phyloP scores from a whole-genome alignment of 2,888 invertebrate genomes.

The Theretra japonica region DNA sequence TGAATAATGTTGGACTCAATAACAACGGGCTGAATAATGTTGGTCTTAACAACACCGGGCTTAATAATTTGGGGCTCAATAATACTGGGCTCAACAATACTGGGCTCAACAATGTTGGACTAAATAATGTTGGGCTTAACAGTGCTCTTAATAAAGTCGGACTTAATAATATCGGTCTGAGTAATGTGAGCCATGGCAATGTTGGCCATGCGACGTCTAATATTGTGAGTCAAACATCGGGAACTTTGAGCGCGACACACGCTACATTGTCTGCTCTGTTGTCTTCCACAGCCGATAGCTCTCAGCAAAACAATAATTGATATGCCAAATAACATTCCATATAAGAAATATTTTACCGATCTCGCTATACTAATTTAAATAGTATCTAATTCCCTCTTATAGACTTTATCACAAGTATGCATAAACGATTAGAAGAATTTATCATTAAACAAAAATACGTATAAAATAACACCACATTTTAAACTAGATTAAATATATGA shows the following conservation, averaged over 20 bases:
- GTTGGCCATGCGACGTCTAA: constrained; percentile 58
- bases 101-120: not conserved
- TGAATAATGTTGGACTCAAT: constrained; percentile 10
- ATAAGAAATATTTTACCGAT: not conserved
- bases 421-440: not conserved
- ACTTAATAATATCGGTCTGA: not conserved
- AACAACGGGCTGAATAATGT: constrained; percentile 14
- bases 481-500: not conserved
- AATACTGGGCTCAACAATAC: not conserved
- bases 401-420: not conserved
- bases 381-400: not conserved
- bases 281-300: constrained; percentile 58
- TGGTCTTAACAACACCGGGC: not conserved
- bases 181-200: not conserved
- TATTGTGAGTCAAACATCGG: constrained; percentile 67
- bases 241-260: constrained; percentile 79
- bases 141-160: constrained; percentile 1
- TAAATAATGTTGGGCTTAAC: not conserved
- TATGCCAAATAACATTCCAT: constrained; percentile 10
- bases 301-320: constrained; percentile 46
- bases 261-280: constrained; percentile 78
- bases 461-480: not conserved
- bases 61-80: not conserved
- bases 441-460: not conserved
- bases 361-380: not conserved